Percentiles rank a stretch among this genome's conserved stretches.
Evolutionary conservation across 1,140 invertebrate genomes (phyloP).

Genomic region (Arion vulgaris): DNA sequence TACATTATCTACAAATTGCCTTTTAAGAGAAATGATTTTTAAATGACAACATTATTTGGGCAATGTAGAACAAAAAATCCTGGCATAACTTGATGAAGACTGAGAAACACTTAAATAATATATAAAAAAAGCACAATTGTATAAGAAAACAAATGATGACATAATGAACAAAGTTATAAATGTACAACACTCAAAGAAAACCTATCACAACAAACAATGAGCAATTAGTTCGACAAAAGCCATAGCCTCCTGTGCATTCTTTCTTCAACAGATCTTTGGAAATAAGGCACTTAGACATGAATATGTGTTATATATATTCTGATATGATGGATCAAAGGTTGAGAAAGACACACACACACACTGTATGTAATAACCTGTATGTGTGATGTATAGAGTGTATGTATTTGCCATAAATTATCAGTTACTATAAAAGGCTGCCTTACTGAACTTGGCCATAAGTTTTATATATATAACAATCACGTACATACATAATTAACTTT

Average conservation of each 20-base stretch:
- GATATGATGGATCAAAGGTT: background rate
- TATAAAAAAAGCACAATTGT: background rate
- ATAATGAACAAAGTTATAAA: background rate
- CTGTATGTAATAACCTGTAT: no score
- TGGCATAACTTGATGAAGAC: no score
- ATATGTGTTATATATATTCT: slow-evolving; percentile 10
- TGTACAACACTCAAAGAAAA: slow-evolving; percentile 8
- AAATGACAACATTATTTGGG: no score
- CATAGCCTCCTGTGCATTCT: background rate
- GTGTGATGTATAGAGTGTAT: no score
- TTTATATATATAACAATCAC: background rate
- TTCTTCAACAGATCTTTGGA: background rate
- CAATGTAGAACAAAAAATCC: no score
- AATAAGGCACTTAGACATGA: slow-evolving; percentile 9
- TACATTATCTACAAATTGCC: no score
- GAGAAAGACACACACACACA: no score
- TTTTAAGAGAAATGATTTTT: no score
- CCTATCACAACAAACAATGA: slow-evolving; percentile 2
- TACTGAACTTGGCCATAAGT: background rate
- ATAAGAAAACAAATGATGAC: background rate
- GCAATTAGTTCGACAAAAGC: background rate
- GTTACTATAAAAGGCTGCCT: background rate
- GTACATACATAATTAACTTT: background rate
- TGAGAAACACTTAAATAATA: background rate
- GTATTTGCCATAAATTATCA: no score